phyloP scores from a whole-genome alignment of 2,888 invertebrate species.

The Lasioglossum calceatum region DNA sequence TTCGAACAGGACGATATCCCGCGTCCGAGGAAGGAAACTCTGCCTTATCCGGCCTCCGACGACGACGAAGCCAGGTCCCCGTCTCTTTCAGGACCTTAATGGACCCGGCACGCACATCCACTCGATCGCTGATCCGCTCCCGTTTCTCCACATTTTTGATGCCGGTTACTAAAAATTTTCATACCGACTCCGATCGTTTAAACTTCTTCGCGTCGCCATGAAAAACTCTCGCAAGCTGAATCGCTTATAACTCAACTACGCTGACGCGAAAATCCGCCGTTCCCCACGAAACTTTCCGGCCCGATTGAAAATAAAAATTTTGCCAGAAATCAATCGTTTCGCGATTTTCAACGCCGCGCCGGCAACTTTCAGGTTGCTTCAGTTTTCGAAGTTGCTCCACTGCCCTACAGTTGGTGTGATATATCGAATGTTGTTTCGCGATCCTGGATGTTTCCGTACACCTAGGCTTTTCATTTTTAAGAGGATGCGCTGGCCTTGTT shows the following conservation, averaged over 20 bases:
- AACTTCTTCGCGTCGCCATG: neutral
- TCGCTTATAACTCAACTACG: neutral
- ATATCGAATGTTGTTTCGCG: neutral
- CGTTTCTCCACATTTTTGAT: neutral
- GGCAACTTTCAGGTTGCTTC: neutral
- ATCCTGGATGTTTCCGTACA: neutral
- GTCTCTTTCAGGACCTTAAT: conserved; percentile 58
- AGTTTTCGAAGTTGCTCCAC: neutral
- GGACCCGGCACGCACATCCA: conserved; percentile 37
- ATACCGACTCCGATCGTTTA: neutral
- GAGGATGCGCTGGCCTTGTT: no score
- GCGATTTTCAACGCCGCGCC: neutral
- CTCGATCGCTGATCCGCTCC: neutral
- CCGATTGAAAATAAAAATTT: conserved; percentile 1
- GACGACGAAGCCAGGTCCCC: conserved; percentile 21
- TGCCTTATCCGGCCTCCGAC: conserved; percentile 31
- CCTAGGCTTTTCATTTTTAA: neutral
- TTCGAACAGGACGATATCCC: conserved; percentile 40
- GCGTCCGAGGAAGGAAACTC: conserved; percentile 25
- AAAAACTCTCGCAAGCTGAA: neutral
- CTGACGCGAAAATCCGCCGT: neutral
- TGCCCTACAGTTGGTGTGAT: neutral
- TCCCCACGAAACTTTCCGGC: neutral
- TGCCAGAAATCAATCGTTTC: neutral
- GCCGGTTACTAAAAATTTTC: conserved; percentile 4